Evolutionary conservation across 2,888 invertebrate species (phyloP).

Genomic region (Meiosimyza decipiens): DNA sequence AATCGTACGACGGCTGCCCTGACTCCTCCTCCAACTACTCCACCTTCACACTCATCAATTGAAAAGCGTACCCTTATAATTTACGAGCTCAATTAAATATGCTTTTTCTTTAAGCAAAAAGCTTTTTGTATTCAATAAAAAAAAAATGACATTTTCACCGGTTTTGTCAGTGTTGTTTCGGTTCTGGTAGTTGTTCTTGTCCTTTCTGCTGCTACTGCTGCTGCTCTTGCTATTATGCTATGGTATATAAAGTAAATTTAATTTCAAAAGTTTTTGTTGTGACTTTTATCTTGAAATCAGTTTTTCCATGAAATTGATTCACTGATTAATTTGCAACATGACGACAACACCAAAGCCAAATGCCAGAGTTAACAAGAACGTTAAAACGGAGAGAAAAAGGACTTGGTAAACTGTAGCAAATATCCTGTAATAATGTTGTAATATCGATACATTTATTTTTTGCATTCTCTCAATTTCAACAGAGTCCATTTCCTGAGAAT

Average conservation of each 20-base stretch:
- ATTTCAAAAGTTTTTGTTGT: neutral
- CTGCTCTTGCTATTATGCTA: neutral
- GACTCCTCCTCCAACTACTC: too few relatives aligned
- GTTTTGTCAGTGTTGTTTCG: neutral
- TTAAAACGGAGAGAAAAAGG: too few relatives aligned
- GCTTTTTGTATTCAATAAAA: too few relatives aligned
- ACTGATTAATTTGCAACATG: constrained; percentile 40
- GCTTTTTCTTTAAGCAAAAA: neutral
- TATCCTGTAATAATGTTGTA: too few relatives aligned
- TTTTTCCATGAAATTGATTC: constrained; percentile 34
- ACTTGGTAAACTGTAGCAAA: too few relatives aligned
- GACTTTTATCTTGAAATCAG: constrained; percentile 5
- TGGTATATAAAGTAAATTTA: too few relatives aligned
- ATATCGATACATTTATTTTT: too few relatives aligned
- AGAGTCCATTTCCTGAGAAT: too few relatives aligned
- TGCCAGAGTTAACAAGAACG: too few relatives aligned
- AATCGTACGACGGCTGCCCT: too few relatives aligned
- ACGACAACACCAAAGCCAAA: neutral
- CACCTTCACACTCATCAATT: too few relatives aligned
- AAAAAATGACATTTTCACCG: neutral
- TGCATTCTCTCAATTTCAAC: too few relatives aligned
- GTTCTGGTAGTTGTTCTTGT: neutral
- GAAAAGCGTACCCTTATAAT: neutral
- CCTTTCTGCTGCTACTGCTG: constrained; percentile 1
- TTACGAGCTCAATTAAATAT: constrained; percentile 15